These are phyloP conservation scores for Gymnopithys bicolor DNA, from an alignment of 2,797 vertebrate species.

Conservation along the genomic window DNA sequence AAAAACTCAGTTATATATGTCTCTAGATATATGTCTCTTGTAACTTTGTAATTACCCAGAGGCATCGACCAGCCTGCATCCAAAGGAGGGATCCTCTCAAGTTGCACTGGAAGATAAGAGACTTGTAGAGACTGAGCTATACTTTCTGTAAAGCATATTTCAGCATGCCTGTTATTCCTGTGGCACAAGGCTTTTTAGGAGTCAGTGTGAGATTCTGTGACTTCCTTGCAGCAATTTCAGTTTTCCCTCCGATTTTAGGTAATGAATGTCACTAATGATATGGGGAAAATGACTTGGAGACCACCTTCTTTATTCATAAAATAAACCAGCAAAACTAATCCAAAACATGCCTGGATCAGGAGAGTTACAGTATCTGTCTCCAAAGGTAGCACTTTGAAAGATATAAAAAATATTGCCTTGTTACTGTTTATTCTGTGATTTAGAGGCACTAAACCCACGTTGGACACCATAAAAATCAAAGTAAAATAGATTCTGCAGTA, in stretches of 20 bases:
- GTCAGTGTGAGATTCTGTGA: neutral
- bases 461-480: neutral
- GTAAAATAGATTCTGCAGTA: neutral
- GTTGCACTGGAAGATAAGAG: neutral
- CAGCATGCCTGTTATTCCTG: neutral
- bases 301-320: neutral
- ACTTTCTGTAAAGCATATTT: neutral
- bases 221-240: neutral
- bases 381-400: neutral
- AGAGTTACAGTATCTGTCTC: neutral
- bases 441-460: neutral
- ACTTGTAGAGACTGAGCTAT: neutral
- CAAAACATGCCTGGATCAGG: neutral
- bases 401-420: neutral
- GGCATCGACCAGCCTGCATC: neutral
- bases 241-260: neutral
- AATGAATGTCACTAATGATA: neutral
- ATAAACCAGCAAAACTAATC: neutral
- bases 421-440: neutral
- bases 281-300: neutral
- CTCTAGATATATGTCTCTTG: neutral
- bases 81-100: neutral
- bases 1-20: neutral
- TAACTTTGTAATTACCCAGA: neutral
- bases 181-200: neutral